Conservation (phyloP, 2,113 vertebrate species). For the Ciconia boyciana region DNA sequence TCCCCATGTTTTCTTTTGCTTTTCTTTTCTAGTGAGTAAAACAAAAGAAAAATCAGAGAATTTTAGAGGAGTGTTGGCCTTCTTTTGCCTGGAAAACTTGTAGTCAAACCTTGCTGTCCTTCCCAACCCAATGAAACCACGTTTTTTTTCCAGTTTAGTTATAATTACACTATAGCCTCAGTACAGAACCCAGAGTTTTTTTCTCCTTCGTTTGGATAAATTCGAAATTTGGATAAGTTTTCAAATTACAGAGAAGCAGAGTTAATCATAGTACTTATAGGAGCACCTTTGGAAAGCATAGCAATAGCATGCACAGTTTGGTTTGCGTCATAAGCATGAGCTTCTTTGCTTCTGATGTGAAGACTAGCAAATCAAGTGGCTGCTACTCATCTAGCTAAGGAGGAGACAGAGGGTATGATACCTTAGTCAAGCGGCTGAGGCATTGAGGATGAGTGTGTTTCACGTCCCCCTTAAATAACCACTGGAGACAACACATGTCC, state of each 20-base stretch:
- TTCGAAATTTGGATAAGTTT: not conserved
- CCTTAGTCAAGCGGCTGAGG: not conserved
- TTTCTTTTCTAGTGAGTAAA: not conserved
- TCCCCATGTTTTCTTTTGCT: not conserved
- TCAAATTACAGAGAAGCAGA: not conserved
- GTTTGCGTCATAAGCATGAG: not conserved
- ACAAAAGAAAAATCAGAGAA: not conserved
- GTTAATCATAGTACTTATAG: not conserved
- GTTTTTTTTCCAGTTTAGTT: not conserved
- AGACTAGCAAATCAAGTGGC: not conserved
- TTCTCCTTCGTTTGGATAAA: not conserved
- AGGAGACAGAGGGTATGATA: not conserved
- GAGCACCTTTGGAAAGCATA: not conserved
- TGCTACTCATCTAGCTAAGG: not conserved
- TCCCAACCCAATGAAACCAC: not conserved
- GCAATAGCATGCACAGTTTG: not conserved
- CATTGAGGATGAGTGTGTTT: not conserved
- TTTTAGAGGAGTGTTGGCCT: not conserved
- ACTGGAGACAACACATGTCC: not conserved
- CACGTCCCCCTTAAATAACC: not conserved
- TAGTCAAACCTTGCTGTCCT: not conserved
- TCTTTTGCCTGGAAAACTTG: not conserved
- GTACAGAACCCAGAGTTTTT: not conserved
- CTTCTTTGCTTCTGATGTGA: not conserved
- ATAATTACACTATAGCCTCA: not conserved